These are phyloP conservation scores for Macrotus californicus DNA, from an alignment of 2,113 vertebrate species.

Conservation along the genomic window DNA sequence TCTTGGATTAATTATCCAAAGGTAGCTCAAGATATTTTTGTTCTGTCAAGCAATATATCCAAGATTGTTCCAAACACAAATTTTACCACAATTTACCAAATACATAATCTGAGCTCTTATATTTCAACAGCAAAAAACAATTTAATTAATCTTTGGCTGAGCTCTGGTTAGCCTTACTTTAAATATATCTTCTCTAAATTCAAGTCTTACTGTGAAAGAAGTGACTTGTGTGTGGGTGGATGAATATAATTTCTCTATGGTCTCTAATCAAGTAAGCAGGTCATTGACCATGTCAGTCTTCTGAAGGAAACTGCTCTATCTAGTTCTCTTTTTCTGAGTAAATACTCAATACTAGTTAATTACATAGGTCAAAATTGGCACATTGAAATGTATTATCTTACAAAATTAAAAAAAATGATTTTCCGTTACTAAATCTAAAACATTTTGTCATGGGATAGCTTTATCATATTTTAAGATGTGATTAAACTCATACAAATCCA, in stretches of 20 bases:
- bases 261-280: background rate
- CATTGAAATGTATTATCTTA: background rate
- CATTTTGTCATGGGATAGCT: background rate
- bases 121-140: background rate
- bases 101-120: background rate
- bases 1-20: background rate
- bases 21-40: background rate
- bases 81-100: background rate
- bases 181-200: background rate
- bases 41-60: background rate
- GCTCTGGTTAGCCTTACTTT: background rate
- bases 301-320: background rate
- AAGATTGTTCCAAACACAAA: background rate
- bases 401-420: background rate
- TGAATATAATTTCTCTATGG: background rate
- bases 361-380: background rate
- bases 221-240: background rate
- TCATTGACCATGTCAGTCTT: background rate
- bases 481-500: background rate
- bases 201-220: background rate
- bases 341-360: background rate
- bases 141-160: background rate
- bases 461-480: background rate
- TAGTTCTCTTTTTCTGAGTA: background rate
- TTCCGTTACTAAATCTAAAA: background rate